Evolutionary conservation across 2,888 invertebrate genomes (phyloP), one percentile per base, ranked within the genome.

Genomic region (Agrochola macilenta): DNA sequence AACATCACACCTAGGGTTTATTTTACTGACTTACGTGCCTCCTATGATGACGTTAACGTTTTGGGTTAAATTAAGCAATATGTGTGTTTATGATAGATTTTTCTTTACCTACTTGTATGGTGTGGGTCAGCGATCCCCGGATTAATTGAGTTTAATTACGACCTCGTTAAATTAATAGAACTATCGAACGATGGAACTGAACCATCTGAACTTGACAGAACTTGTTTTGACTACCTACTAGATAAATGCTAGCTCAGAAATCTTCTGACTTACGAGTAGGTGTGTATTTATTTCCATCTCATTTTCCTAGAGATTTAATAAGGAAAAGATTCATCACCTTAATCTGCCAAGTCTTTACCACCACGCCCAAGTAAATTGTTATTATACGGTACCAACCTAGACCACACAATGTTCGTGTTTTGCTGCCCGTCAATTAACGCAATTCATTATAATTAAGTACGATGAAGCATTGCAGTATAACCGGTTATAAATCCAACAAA

Each of bases 71-170:
- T 54, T 43, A 52, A 77, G 3, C 30, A 61, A 60, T 20, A 81
- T 30, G 39, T 20, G 39, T 11, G 39, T 71, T 30, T 7, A 63
- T 23, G 23, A 23, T 35, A 23, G 52, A 52, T 43, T 46, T 46
- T 26, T 35, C n/a, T 46, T 43, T 66, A 66, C 23, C 30, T 46
- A n/a, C n/a, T n/a, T n/a, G n/a, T n/a, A 46, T 35, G 26, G 30
- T 78, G 20, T 66, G 20, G 54, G 79, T 78, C 54, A 81, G 26
- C 5, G 46, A 63, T 80, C 54, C 17, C 61, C 7, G 12, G 63
- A n/a, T 82, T 82, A 17, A 78, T 76, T 54, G 77, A 76, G 54
- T 14, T 82, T 64, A 64, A 78, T 60, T 76, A 82, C 23, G 11
- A 30, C 9, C 26, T n/a, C 23, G 17, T 64, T 23, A 82, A 65